Percentiles rank a stretch among this genome's conserved stretches.
Evolutionary conservation across 2,797 vertebrate genomes (phyloP).

Genomic region (Lophotriccus pileatus): DNA sequence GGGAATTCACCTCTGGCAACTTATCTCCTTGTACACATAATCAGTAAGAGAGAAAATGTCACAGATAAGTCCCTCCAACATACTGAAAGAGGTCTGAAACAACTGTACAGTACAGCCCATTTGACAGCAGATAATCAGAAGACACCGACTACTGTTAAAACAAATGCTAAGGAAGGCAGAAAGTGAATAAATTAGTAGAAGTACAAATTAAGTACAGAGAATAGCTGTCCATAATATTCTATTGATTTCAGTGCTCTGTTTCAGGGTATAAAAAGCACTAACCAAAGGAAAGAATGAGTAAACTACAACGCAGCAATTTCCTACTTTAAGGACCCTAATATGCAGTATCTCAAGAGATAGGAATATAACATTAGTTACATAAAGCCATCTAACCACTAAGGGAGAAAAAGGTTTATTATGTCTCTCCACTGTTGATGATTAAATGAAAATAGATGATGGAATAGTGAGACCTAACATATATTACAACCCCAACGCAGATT

Average conservation of each 20-base stretch:
- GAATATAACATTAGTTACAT: neutral
- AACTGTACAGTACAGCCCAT: neutral
- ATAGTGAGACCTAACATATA: neutral
- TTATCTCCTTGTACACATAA: neutral
- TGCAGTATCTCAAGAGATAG: neutral
- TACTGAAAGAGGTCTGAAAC: neutral
- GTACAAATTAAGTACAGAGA: neutral
- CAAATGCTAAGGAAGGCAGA: neutral
- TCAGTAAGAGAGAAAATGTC: neutral
- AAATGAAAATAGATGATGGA: neutral
- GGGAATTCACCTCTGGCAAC: neutral
- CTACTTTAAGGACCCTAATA: neutral
- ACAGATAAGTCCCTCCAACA: neutral
- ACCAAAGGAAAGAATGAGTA: neutral
- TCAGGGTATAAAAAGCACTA: neutral
- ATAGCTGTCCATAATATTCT: neutral
- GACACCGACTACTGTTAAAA: neutral
- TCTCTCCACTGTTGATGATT: neutral
- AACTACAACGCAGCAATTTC: neutral
- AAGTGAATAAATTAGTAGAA: neutral
- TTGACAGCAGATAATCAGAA: neutral
- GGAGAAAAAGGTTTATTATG: neutral
- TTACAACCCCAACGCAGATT: neutral
- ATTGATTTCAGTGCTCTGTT: neutral
- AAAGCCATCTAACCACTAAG: slow-evolving; percentile 6